A percentile compares a stretch with the other conserved stretches of the same genome.
Conservation (phyloP, 2,797 vertebrate genomes). For the Cichlasoma orientale region DNA sequence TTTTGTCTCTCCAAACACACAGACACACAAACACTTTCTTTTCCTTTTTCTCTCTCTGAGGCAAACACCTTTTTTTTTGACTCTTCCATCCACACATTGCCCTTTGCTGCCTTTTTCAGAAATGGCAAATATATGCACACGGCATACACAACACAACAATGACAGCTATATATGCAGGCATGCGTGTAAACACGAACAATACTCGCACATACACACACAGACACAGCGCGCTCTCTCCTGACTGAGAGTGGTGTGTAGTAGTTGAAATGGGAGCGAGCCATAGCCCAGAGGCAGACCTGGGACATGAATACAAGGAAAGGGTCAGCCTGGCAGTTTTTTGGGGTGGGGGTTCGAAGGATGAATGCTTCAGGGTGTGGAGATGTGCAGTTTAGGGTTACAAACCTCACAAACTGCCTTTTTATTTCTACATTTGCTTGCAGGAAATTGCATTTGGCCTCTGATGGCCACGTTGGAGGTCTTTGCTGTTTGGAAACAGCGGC, state of each 20-base stretch:
- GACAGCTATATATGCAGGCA: slow-evolving; percentile 58
- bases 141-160: slow-evolving; percentile 33
- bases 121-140: slow-evolving; percentile 61
- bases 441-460: slow-evolving; percentile 42
- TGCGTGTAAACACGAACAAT: slow-evolving; percentile 68
- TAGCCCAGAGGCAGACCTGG: slow-evolving; percentile 58
- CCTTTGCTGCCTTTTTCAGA: slow-evolving; percentile 67
- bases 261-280: slow-evolving; percentile 65
- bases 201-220: slow-evolving; percentile 21
- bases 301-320: slow-evolving; percentile 61
- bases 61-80: slow-evolving; percentile 37
- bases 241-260: slow-evolving; percentile 37
- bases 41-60: slow-evolving; percentile 1
- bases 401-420: slow-evolving; percentile 58
- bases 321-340: slow-evolving; percentile 52
- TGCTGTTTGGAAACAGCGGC: not conserved
- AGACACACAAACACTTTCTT: not conserved
- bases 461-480: slow-evolving; percentile 21
- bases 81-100: slow-evolving; percentile 41
- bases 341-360: slow-evolving; percentile 40
- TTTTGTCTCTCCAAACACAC: not conserved
- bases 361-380: slow-evolving; percentile 50
- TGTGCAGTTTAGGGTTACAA: slow-evolving; percentile 62
- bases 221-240: slow-evolving; percentile 22
- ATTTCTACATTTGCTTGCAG: slow-evolving; percentile 41